These are phyloP conservation scores for Calvadosia cruxmelitensis DNA, from an alignment of 30 jellyfish, hydroid and myxozoan genomes.

Conservation along the genomic window DNA sequence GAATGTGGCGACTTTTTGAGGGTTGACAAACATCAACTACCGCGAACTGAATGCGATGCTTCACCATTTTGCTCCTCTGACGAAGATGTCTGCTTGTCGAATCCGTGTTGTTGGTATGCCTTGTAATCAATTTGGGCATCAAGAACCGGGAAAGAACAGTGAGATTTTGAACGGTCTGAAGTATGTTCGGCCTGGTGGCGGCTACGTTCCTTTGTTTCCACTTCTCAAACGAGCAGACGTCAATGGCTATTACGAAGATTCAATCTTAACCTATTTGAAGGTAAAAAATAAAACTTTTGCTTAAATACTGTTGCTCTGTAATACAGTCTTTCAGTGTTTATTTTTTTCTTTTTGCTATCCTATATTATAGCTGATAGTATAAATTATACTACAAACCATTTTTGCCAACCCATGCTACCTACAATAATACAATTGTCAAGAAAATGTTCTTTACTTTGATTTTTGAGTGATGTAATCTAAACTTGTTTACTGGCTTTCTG, in stretches of 20 bases:
- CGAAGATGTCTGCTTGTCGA: constrained; percentile 22
- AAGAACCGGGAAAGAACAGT: constrained; percentile 71
- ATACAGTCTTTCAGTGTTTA: no score
- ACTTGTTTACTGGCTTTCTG: no score
- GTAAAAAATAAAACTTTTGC: constrained; percentile 11
- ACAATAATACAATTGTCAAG: no score
- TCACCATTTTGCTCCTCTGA: constrained; percentile 40
- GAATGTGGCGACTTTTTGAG: constrained; percentile 66
- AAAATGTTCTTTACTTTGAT: no score
- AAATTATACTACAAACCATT: no score
- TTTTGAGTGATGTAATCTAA: no score
- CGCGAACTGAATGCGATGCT: constrained; percentile 80
- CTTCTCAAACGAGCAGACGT: constrained; percentile 65
- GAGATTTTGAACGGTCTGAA: constrained; percentile 68
- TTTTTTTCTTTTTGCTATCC: no score
- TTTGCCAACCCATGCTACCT: no score
- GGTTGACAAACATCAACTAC: constrained; percentile 51
- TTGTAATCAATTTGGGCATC: constrained; percentile 68
- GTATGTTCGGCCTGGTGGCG: constrained; percentile 92
- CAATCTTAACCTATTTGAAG: constrained; percentile 59
- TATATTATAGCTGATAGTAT: no score
- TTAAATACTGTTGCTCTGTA: no score
- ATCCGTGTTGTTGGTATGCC: constrained; percentile 58
- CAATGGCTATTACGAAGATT: constrained; percentile 63
- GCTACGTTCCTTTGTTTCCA: constrained; percentile 61